phyloP scores from a whole-genome alignment of 1,140 invertebrate genomes.

The Fopius arisanus region DNA sequence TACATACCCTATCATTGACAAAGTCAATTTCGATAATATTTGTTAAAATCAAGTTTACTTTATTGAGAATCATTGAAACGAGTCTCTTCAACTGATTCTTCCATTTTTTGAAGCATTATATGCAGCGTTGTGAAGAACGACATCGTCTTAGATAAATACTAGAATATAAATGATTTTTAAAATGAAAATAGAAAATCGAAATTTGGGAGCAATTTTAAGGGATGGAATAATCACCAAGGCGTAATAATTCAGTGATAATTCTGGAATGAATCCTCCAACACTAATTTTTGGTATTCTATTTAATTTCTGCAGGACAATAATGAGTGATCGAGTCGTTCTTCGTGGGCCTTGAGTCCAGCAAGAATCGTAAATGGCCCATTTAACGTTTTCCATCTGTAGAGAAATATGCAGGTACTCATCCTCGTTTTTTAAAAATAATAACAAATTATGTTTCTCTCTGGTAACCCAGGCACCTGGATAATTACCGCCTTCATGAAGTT shows the following conservation, averaged over 20 bases:
- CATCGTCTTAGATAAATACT: slow-evolving; percentile 37
- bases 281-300: slow-evolving; percentile 26
- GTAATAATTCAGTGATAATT: slow-evolving; percentile 40
- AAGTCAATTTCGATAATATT: no score
- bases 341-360: slow-evolving; percentile 26
- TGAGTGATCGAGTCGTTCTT: slow-evolving; percentile 14
- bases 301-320: slow-evolving; percentile 27
- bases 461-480: no score
- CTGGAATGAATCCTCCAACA: slow-evolving; percentile 33
- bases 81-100: not conserved
- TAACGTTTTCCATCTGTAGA: not conserved
- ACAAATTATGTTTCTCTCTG: no score
- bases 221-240: slow-evolving; percentile 31
- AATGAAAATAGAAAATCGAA: not conserved
- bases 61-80: not conserved
- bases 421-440: no score
- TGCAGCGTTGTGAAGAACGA: slow-evolving; percentile 33
- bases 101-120: slow-evolving; percentile 2
- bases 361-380: slow-evolving; percentile 28
- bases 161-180: slow-evolving; percentile 7
- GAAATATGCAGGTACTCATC: not conserved
- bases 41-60: no score
- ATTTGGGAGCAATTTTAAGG: no score
- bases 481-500: slow-evolving; percentile 7
- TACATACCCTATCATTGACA: not conserved